These are phyloP conservation scores for Lasiurus borealis DNA, from an alignment of 2,113 vertebrate species.

Conservation along the genomic window DNA sequence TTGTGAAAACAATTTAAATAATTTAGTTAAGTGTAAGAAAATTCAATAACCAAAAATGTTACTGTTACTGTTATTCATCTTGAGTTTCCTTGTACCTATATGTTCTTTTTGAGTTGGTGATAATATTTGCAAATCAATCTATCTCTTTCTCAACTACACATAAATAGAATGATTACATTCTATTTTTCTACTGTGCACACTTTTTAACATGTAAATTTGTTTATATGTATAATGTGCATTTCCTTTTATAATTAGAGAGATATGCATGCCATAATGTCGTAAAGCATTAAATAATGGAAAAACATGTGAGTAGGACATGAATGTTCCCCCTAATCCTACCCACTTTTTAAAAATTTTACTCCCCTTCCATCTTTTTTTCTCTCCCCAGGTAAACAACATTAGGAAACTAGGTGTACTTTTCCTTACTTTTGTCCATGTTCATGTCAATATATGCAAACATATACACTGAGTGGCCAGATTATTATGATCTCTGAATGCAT, in stretches of 20 bases:
- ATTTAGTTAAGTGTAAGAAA: neutral
- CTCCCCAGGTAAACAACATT: neutral
- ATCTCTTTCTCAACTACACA: neutral
- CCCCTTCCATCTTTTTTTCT: neutral
- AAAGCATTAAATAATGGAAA: neutral
- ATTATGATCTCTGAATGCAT: too few relatives aligned
- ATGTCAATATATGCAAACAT: neutral
- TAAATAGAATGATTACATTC: neutral
- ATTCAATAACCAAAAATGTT: conserved; percentile 19
- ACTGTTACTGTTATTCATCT: conserved; percentile 10
- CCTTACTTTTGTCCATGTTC: neutral
- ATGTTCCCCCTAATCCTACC: neutral
- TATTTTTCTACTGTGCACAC: neutral
- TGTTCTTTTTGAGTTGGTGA: neutral
- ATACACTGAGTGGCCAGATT: too few relatives aligned
- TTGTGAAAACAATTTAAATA: conserved; percentile 24
- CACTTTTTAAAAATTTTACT: neutral
- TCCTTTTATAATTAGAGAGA: neutral
- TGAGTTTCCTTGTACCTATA: neutral
- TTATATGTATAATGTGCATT: neutral
- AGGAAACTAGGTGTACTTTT: neutral
- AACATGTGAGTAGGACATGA: neutral
- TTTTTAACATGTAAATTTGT: neutral
- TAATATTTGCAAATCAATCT: neutral
- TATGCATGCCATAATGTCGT: neutral